phyloP scores from a whole-genome alignment of 2,113 vertebrate species.

The Entelurus aequoreus region DNA sequence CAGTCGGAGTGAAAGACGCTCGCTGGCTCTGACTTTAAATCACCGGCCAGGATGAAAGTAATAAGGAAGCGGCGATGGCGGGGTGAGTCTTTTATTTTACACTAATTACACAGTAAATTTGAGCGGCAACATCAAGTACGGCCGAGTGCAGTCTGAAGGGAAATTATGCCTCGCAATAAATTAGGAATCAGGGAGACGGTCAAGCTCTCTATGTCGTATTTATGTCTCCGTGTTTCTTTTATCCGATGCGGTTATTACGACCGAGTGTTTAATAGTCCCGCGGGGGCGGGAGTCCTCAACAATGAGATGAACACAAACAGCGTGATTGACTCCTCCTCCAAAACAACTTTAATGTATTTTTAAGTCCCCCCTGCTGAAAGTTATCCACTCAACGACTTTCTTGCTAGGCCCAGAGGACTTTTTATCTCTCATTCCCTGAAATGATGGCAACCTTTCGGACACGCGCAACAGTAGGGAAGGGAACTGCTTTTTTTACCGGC shows the following conservation, averaged over 20 bases:
- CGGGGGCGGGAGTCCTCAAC: background rate
- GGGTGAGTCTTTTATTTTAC: conserved; percentile 44
- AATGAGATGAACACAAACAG: conserved; percentile 1
- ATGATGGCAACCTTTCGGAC: too few relatives aligned
- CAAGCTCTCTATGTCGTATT: conserved; percentile 38
- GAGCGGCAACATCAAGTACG: conserved; percentile 43
- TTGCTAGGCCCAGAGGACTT: too few relatives aligned
- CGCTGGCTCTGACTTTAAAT: conserved; percentile 15
- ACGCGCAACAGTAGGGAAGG: too few relatives aligned
- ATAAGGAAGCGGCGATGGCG: conserved; percentile 31
- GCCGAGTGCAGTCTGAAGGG: conserved; percentile 39
- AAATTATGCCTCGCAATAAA: conserved; percentile 53
- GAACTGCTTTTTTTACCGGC: too few relatives aligned
- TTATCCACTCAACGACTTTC: too few relatives aligned
- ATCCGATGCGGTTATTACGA: conserved; percentile 12
- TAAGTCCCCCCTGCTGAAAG: background rate
- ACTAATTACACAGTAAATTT: conserved; percentile 58
- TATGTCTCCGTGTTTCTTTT: conserved; percentile 20
- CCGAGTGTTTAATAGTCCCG: conserved; percentile 6
- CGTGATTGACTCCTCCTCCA: background rate
- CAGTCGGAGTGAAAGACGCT: too few relatives aligned
- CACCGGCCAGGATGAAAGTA: conserved; percentile 36
- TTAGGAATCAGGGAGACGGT: conserved; percentile 39
- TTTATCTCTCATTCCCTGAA: too few relatives aligned
- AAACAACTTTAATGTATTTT: background rate